Base-by-base conservation (phyloP, 2,888 invertebrate species). In the Drosophila kokeensis region DNA sequence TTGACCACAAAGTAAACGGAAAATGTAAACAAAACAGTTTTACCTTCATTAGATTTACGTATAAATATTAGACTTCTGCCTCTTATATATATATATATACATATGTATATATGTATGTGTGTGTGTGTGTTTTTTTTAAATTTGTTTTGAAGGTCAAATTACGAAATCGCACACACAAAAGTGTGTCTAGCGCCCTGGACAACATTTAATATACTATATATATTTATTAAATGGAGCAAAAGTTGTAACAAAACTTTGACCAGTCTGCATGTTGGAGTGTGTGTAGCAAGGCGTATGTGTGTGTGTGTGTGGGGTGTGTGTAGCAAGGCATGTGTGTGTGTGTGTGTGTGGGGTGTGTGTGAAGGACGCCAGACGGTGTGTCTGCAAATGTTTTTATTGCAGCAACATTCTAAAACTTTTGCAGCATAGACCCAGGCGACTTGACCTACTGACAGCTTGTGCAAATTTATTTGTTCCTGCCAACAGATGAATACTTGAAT, bases 11-110 rank as follows among this genome's bases (percentile, higher is more conserved):
- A 70, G 80, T 66, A 74, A 86, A 83, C 69, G 69, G 67, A 57
- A 74, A 82, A 76, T 34, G 66, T 71, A 82, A 82, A 82, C 81
- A 85, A 70, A 71, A 68, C 72, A 79, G 66, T 84, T 89, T 87
- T 82, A 87, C 80, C 89, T 81, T 86, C 85, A 87, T 89, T 86
- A 72, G 86, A 89, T 81, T 79, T 81, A 77, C 83, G 73, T 82
- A 82, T 89, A 84, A 87, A 84, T 89, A 84, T 79, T 83, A 74
- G 75, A 68, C 62, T 15, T 15, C 36, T 42, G 38, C 71, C 65
- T 66, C 49, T 50, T 42, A 27, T 48, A 60, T 38, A 55, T 24
- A 52, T 15, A 29, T 10, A 15, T 11, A 13, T 32, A 49, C 18
- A 36, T 59, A 40, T 64, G 40, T 69, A 42, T 52, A 1, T 24